Evolutionary conservation across 1,140 invertebrate genomes (phyloP).

Genomic region (Anadara kagoshimensis): DNA sequence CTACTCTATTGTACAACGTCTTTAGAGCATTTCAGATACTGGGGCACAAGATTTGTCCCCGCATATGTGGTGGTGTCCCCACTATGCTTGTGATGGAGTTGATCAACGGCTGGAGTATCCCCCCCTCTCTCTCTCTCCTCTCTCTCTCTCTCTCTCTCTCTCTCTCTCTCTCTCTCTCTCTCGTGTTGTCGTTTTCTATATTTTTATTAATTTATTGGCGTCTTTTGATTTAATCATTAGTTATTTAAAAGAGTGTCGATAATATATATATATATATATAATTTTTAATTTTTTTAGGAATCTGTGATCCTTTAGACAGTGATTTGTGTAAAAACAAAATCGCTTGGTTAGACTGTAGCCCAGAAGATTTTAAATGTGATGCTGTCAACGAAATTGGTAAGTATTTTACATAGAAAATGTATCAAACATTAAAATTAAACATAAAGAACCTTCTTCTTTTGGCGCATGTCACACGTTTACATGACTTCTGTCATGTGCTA

Average conservation of each 20-base stretch:
- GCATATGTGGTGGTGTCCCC: no score
- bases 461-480: no score
- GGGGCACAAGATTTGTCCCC: no score
- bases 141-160: neutral
- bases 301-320: slow-evolving; percentile 5
- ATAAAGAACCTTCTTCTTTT: no score
- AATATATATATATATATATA: neutral
- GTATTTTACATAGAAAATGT: no score
- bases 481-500: no score
- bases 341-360: slow-evolving; percentile 9
- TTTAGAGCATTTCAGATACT: no score
- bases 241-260: neutral
- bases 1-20: no score
- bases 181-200: no score
- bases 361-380: slow-evolving; percentile 4
- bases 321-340: neutral
- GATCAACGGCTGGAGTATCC: no score
- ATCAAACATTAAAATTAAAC: no score
- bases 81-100: no score
- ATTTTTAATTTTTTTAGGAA: slow-evolving; percentile 30
- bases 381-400: slow-evolving; percentile 3
- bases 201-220: neutral
- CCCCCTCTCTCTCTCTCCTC: neutral
- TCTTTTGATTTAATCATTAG: neutral
- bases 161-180: neutral